Conservation (phyloP, 2,113 vertebrate species). For the Heteronetta atricapilla region DNA sequence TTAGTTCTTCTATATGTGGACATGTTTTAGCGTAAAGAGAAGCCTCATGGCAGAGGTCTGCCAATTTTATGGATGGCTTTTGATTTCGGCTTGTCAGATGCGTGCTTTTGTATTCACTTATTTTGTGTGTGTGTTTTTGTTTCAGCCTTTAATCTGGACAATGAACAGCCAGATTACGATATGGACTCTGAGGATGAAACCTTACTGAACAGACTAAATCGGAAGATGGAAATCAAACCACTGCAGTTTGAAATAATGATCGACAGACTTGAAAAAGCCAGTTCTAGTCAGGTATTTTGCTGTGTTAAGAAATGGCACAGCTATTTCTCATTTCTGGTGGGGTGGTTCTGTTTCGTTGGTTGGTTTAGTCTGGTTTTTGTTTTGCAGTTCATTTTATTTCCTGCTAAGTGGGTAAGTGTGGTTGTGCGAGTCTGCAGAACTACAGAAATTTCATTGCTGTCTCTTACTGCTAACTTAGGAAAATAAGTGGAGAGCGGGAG, state of each 20-base stretch:
- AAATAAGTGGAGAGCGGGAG: neutral
- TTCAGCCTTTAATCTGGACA: slow-evolving; percentile 90
- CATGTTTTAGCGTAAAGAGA: neutral
- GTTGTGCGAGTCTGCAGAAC: neutral
- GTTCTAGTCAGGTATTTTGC: slow-evolving; percentile 88
- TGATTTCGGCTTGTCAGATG: neutral
- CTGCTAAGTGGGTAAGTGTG: neutral
- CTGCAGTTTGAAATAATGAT: slow-evolving; percentile 95
- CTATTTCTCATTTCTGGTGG: neutral
- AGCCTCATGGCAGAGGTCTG: neutral
- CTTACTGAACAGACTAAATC: slow-evolving; percentile 89
- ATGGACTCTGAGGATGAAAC: slow-evolving; percentile 96
- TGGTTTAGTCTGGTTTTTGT: neutral
- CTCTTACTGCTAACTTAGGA: neutral
- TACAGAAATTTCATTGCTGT: neutral
- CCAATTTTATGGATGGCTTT: fast-evolving
- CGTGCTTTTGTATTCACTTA: neutral
- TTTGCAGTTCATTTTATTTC: neutral
- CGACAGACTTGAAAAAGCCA: slow-evolving; percentile 93
- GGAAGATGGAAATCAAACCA: slow-evolving; percentile 93
- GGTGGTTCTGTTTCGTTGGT: neutral
- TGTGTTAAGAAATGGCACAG: neutral
- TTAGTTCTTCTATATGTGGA: neutral
- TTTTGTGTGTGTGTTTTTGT: neutral
- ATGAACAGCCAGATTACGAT: slow-evolving; percentile 92